phyloP scores from a whole-genome alignment of 2,113 vertebrate genomes.

The Oryzias curvinotus region DNA sequence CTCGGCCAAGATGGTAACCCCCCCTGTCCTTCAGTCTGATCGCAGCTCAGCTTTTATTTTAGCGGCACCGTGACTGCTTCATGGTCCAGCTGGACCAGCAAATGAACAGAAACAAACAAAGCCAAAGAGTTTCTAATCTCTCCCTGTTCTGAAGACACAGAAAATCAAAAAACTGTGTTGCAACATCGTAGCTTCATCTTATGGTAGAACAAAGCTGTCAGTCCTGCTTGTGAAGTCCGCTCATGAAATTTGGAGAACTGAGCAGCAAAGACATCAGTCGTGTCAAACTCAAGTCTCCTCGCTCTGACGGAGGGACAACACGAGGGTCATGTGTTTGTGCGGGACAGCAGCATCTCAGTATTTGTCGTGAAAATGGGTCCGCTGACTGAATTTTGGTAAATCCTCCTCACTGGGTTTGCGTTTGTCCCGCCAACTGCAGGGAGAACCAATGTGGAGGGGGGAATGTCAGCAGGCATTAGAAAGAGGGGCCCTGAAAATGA shows the following conservation, averaged over 20 bases:
- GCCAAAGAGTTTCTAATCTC: too few species aligned
- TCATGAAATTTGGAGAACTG: conserved; percentile 27
- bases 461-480: not conserved
- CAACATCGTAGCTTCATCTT: too few species aligned
- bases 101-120: not conserved
- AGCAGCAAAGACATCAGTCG: conserved; percentile 31
- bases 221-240: conserved; percentile 19
- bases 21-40: not conserved
- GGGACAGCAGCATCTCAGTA: not conserved
- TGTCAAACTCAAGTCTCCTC: conserved; percentile 17
- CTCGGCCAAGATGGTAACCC: conserved; percentile 82
- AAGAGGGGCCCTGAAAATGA: not conserved
- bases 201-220: conserved; percentile 7
- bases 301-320: conserved; percentile 7
- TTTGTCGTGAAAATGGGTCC: not conserved
- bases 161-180: too few species aligned
- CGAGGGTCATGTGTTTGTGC: not conserved
- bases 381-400: conserved; percentile 1
- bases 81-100: conserved; percentile 17
- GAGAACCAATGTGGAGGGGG: not conserved
- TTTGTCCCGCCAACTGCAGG: not conserved
- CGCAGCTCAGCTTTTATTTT: not conserved
- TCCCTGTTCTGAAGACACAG: too few species aligned
- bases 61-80: not conserved
- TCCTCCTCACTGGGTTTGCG: not conserved